These are phyloP conservation scores for Chironomus striatipennis DNA, from an alignment of 1,140 invertebrate genomes.

Conservation along the genomic window DNA sequence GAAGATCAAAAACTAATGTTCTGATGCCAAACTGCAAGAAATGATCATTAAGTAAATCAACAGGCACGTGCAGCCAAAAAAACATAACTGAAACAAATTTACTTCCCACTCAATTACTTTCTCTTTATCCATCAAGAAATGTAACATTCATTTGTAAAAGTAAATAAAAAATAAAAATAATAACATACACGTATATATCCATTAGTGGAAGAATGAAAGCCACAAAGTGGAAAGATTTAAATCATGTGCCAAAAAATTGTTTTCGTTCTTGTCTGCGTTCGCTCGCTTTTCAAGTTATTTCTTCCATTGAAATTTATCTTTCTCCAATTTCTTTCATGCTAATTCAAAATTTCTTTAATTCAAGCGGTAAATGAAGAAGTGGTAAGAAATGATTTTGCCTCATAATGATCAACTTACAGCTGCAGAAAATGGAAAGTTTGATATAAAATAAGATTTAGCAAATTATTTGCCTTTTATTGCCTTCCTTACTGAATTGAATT, in stretches of 20 bases:
- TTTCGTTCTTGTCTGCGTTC: neutral
- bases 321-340: neutral
- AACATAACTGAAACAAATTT: neutral
- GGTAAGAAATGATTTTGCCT: too few relatives aligned
- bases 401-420: too few relatives aligned
- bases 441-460: too few relatives aligned
- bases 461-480: too few relatives aligned
- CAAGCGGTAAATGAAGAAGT: neutral
- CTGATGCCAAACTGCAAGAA: too few relatives aligned
- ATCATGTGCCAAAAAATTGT: slow-evolving; percentile 4
- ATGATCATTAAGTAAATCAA: neutral
- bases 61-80: neutral
- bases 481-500: too few relatives aligned
- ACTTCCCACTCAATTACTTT: neutral
- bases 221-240: neutral
- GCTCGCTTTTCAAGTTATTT: neutral
- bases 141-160: neutral
- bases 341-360: neutral
- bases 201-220: neutral
- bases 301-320: neutral
- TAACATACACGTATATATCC: neutral
- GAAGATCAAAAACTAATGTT: too few relatives aligned
- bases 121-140: neutral
- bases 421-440: too few relatives aligned
- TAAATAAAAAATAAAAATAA: neutral